These are phyloP conservation scores for Progne subis DNA, from an alignment of 2,113 vertebrate genomes.

Conservation along the genomic window DNA sequence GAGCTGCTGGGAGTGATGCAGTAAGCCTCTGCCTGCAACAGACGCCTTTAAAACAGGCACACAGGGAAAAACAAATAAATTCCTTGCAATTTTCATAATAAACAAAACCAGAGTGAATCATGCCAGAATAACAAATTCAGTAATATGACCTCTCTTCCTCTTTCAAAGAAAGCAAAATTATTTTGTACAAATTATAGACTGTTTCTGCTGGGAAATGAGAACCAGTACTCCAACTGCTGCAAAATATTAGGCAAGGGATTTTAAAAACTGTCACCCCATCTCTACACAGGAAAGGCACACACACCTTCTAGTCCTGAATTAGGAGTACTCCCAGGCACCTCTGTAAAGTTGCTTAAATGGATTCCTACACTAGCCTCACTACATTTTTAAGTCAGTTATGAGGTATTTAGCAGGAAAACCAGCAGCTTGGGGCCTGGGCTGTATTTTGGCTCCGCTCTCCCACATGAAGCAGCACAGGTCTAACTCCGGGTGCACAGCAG, in stretches of 20 bases:
- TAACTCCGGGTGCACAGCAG: background rate
- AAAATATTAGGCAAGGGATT: constrained; percentile 18
- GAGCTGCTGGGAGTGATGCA: background rate
- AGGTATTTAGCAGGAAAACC: background rate
- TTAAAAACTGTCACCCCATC: background rate
- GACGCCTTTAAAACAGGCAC: constrained; percentile 44
- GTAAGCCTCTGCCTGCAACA: background rate
- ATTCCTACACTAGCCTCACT: background rate
- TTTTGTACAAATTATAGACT: constrained; percentile 65
- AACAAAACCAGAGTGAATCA: constrained; percentile 67
- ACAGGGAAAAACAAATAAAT: constrained; percentile 47
- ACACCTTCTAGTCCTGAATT: background rate
- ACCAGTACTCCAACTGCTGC: constrained; percentile 26
- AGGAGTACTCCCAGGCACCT: background rate
- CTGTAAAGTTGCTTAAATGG: background rate
- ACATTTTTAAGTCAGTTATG: background rate
- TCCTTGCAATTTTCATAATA: constrained; percentile 65
- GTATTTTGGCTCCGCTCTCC: background rate
- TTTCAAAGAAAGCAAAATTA: constrained; percentile 66
- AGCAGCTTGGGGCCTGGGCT: background rate
- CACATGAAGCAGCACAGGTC: background rate
- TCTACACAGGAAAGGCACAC: background rate
- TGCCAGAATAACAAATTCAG: background rate
- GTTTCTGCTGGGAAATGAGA: constrained; percentile 52
- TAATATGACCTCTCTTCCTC: constrained; percentile 37